Conservation (phyloP, 2,888 invertebrate species). For the Eupithecia vulgata region DNA sequence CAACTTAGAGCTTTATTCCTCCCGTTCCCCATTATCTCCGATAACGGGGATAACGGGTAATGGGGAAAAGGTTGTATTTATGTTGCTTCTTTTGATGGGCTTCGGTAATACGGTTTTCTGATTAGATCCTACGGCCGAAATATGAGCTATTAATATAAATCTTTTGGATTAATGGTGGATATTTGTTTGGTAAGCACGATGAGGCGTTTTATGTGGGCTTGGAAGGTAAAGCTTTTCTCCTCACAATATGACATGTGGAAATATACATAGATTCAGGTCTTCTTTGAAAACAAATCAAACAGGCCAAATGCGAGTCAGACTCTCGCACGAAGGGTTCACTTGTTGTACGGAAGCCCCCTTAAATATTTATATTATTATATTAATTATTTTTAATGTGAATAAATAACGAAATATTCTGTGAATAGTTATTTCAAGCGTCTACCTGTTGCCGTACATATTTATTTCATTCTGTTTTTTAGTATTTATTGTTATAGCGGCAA, state of each 20-base stretch:
- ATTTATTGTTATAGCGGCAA: no score
- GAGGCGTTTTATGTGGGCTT: neutral
- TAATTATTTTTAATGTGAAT: no score
- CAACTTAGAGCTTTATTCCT: constrained; percentile 4
- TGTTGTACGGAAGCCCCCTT: no score
- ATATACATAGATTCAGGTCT: no score
- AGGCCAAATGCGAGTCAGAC: no score
- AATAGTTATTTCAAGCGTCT: no score
- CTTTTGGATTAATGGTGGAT: constrained; percentile 19
- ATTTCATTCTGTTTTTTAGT: no score
- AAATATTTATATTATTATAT: no score
- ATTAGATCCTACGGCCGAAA: constrained; percentile 17
- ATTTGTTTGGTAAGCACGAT: neutral
- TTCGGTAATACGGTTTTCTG: constrained; percentile 29
- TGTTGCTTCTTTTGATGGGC: constrained; percentile 29
- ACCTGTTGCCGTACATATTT: no score
- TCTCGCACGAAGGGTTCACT: no score
- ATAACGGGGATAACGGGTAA: constrained; percentile 20
- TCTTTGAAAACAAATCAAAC: no score
- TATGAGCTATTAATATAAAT: constrained; percentile 28
- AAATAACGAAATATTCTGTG: no score
- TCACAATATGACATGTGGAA: neutral
- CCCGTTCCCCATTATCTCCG: neutral
- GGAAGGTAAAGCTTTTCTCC: neutral
- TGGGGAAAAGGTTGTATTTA: constrained; percentile 32